Percentiles rank a stretch among this genome's conserved stretches.
Evolutionary conservation across 2,797 vertebrate species (phyloP).

Genomic region (Enteromius mattozi): DNA sequence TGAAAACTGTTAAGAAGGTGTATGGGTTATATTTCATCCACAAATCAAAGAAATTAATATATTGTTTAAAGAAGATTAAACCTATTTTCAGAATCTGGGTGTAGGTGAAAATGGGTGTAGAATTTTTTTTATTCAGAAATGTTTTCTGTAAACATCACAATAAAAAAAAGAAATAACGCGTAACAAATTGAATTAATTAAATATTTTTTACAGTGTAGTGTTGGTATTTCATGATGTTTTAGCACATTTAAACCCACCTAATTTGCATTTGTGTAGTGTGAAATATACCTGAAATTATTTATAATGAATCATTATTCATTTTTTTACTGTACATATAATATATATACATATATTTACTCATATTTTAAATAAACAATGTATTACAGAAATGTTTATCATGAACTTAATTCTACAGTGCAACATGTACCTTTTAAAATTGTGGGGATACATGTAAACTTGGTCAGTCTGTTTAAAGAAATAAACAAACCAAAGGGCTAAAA

Average conservation of each 20-base stretch:
- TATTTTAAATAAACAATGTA: not conserved
- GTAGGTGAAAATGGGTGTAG: not conserved
- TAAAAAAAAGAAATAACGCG: not conserved
- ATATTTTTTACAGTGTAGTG: not conserved
- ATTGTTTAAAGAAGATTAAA: not conserved
- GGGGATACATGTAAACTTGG: not conserved
- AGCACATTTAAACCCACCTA: not conserved
- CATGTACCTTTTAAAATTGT: not conserved
- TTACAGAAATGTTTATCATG: not conserved
- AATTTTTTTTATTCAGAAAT: not conserved
- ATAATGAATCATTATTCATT: not conserved
- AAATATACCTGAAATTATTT: not conserved
- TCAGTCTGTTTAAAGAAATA: slow-evolving; percentile 31
- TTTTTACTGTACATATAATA: not conserved
- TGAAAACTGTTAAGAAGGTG: not conserved
- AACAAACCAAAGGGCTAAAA: slow-evolving; percentile 18
- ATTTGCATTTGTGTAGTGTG: not conserved
- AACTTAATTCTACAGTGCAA: not conserved
- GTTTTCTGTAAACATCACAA: not conserved
- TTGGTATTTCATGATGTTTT: not conserved
- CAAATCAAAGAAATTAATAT: not conserved
- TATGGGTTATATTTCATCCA: not conserved
- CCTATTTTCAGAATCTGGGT: slow-evolving; percentile 3
- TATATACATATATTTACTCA: not conserved
- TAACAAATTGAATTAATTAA: not conserved